Conservation (phyloP, 2,113 vertebrate genomes). For the Scatophagus argus region DNA sequence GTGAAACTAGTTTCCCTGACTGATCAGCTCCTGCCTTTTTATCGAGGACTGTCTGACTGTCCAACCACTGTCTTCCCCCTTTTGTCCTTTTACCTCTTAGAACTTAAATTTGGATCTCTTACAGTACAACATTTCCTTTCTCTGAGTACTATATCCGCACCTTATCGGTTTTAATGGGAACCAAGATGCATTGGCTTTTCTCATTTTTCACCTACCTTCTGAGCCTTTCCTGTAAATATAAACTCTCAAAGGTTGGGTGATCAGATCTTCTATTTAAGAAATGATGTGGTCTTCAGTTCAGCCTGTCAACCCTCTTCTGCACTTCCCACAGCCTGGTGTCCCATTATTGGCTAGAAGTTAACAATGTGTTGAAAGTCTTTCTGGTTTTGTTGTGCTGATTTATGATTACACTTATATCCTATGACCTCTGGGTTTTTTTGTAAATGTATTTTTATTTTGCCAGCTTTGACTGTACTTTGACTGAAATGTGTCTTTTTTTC, state of each 20-base stretch:
- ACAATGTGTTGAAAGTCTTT: slow-evolving; percentile 40
- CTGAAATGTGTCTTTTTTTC: slow-evolving; percentile 87
- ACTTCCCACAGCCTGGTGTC: slow-evolving; percentile 12
- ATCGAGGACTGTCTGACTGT: slow-evolving; percentile 83
- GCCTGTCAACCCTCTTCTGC: slow-evolving; percentile 34
- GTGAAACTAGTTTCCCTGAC: slow-evolving; percentile 90
- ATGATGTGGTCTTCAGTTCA: slow-evolving; percentile 35
- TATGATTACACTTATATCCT: slow-evolving; percentile 62
- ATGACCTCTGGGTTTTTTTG: slow-evolving; percentile 71
- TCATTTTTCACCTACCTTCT: slow-evolving; percentile 37
- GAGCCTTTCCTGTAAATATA: slow-evolving; percentile 75
- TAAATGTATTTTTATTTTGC: slow-evolving; percentile 64
- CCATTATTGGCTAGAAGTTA: slow-evolving; percentile 51
- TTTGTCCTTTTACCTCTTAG: slow-evolving; percentile 56
- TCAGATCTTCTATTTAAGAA: slow-evolving; percentile 57
- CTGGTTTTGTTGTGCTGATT: slow-evolving; percentile 49
- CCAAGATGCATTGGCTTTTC: slow-evolving; percentile 34
- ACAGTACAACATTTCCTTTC: slow-evolving; percentile 42
- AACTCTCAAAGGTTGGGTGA: slow-evolving; percentile 61
- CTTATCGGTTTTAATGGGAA: slow-evolving; percentile 60
- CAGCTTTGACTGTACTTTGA: slow-evolving; percentile 74
- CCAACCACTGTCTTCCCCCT: slow-evolving; percentile 74
- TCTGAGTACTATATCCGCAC: slow-evolving; percentile 51
- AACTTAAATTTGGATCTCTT: slow-evolving; percentile 71
- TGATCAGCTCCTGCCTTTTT: slow-evolving; percentile 85